phyloP scores from a whole-genome alignment of 1,140 invertebrate species.

The Drosophila erecta region DNA sequence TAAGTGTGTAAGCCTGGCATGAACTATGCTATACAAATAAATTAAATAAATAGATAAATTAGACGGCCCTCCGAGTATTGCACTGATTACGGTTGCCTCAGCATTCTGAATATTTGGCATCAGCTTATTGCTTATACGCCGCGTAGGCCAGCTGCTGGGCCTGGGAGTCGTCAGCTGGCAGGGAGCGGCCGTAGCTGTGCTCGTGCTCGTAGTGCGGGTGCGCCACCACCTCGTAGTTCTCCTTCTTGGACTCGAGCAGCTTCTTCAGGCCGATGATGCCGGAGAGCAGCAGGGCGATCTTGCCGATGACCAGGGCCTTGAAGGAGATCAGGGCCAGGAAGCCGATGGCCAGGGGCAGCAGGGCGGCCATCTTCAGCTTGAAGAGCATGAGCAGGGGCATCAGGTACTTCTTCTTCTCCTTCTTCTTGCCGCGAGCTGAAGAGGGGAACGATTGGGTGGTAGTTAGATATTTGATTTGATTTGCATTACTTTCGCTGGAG shows the following conservation, averaged over 20 bases:
- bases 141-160: conserved; percentile 88
- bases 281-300: conserved; percentile 91
- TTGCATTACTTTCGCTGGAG: conserved; percentile 69
- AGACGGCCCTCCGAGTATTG: conserved; percentile 71
- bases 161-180: conserved; percentile 73
- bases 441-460: neutral
- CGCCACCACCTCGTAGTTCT: conserved; percentile 90
- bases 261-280: conserved; percentile 92
- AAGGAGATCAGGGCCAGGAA: conserved; percentile 92
- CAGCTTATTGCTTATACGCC: conserved; percentile 85
- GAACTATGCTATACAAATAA: conserved; percentile 77
- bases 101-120: conserved; percentile 43
- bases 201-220: conserved; percentile 88
- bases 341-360: conserved; percentile 91
- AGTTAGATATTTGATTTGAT: neutral
- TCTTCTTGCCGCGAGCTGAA: conserved; percentile 90
- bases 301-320: conserved; percentile 92
- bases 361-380: conserved; percentile 91
- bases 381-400: conserved; percentile 90
- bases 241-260: conserved; percentile 89
- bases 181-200: conserved; percentile 87
- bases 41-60: conserved; percentile 84
- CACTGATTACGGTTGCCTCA: conserved; percentile 60
- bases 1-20: conserved; percentile 55
- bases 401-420: conserved; percentile 90